Base-by-base conservation (phyloP, 2,888 invertebrate genomes). In the Xylophagus ater region DNA sequence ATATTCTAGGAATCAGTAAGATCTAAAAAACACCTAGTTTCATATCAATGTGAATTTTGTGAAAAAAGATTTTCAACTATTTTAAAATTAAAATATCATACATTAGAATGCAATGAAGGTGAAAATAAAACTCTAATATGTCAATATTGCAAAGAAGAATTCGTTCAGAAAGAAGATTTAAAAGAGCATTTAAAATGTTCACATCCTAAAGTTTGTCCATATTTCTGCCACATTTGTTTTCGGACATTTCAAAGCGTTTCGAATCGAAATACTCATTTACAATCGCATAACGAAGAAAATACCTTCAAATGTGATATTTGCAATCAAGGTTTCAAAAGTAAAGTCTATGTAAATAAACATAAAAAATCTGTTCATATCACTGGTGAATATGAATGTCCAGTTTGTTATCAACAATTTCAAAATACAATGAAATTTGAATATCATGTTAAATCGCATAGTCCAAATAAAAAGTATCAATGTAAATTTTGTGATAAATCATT, bases 401-500 rank as follows among this genome's bases (percentile, higher is more conserved):
- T 34, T 28, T 44, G 44, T 13, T 20, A 24, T 8, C n/a, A 32
- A 9, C 28, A 35, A 34, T 44, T 41, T 23, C 17, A 36, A 18
- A 47, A 45, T 39, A 30, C 18, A 4, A 23, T 24, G 10, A 45
- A 45, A 24, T 47, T 33, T 19, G 40, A 43, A 4, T 46, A 45
- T 26, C 45, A 47, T 33, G 34, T 47, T 30, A 45, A 42, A 24
- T 40, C 45, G 8, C 47, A 47, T 25, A 41, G 37, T 37, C 36
- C 42, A 4, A 38, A 40, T 17, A 47, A 47, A 29, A 43, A 44
- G 29, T 45, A 41, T 31, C 40, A 45, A 33, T 47, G 47, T 24
- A 40, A 42, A 34, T 47, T 30, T 18, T 47, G 47, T 33, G 43
- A 45, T 18, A 45, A 43, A 29, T 44, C 45, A 7, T 47, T 45